These are phyloP conservation scores for Campopleginae sp. DNA, from an alignment of 2,888 invertebrate species.

Conservation along the genomic window DNA sequence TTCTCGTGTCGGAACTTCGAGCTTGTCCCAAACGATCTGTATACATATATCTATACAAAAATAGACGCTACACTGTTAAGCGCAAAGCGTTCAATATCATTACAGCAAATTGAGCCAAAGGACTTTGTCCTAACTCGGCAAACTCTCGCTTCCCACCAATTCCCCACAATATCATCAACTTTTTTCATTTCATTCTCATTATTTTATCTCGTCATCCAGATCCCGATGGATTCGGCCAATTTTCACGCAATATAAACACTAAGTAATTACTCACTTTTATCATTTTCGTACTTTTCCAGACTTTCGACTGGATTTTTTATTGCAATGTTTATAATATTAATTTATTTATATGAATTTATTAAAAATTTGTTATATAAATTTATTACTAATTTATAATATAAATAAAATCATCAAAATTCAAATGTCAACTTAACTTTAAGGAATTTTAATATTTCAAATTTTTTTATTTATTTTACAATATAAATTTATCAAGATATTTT, in stretches of 20 bases:
- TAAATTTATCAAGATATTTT: too few species aligned
- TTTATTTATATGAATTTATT: too few species aligned
- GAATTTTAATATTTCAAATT: too few species aligned
- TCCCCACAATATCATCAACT: conserved; percentile 12
- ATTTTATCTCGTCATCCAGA: background rate
- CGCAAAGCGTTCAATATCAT: conserved; percentile 43
- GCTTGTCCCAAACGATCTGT: conserved; percentile 8
- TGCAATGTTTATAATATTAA: too few species aligned
- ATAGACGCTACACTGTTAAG: conserved; percentile 2
- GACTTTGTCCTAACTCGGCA: conserved; percentile 13
- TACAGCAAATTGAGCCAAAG: conserved; percentile 33
- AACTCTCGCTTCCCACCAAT: background rate
- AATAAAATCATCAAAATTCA: too few species aligned
- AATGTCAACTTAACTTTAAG: too few species aligned
- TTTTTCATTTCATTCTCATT: background rate
- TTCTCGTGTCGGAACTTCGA: conserved; percentile 65
- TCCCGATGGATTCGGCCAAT: background rate
- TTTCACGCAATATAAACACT: background rate
- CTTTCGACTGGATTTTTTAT: background rate
- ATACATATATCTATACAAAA: conserved; percentile 10
- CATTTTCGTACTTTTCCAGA: background rate
- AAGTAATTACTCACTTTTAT: background rate
- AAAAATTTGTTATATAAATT: too few species aligned
- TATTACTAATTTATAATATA: too few species aligned
- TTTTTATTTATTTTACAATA: too few species aligned